Base-by-base conservation (phyloP, 1,140 invertebrate genomes). In the Aphelinus atriplicis region DNA sequence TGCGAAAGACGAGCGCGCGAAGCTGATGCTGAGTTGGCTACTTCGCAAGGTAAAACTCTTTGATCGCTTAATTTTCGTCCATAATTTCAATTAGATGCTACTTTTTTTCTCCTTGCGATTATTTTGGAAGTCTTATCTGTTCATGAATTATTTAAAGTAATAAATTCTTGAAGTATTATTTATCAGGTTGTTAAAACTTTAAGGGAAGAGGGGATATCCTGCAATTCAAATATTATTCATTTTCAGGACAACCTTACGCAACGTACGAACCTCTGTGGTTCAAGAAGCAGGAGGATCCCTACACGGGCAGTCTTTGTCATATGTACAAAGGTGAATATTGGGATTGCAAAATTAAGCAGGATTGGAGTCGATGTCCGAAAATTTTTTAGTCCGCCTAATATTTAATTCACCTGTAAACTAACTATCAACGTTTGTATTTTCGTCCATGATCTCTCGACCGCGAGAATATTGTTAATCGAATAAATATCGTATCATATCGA, bases 191-290 rank as follows among this genome's bases (percentile, higher is more conserved):
- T 60, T 50, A 50, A 60, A 71, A 51, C 7, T 3, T 56, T 46
- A 9, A 63, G 46, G 64, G 48, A 64, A n/a, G 47, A 43, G 48
- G 46, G 65, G 7, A 48, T 55, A 3, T 60, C 46, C 9, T 60
- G 10, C 1, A 58, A 46, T 50, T 1, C 26, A 51, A 72, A 6
- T 53, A 53, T 66, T 51, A 1, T 60, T 42, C 64, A 70, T 66
- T 83, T 79, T 71, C 86, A 92, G 95, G 95, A 55, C 87, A 91
- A 80, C 92, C 94, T 43, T 94, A 92, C 80, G 89, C 92, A 53
- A 87, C 89, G n/a, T 95, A 97, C 77, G 91, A 94, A 80, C 96
- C 98, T 5, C 84, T 93, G 56, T 99, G 98, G 98, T 99, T 99
- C 88, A 91, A 89, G 75, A 94, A 95, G 82, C 91, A 93, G 78